phyloP scores from a whole-genome alignment of 2,888 invertebrate species.

The Sturmia bella region DNA sequence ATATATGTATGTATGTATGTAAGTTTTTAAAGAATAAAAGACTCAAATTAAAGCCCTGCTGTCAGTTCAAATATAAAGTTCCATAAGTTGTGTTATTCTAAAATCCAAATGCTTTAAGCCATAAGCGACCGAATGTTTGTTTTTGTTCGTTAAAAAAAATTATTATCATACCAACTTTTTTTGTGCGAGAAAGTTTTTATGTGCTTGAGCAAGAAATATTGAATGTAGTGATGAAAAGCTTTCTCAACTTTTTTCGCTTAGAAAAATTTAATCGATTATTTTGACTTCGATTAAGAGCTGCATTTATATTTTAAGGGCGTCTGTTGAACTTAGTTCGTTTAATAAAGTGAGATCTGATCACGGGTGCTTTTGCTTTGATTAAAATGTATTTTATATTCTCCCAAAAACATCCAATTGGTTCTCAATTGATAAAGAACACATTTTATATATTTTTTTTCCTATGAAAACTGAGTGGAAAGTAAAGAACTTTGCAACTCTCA shows the following conservation, averaged over 20 bases:
- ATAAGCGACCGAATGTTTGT: constrained; percentile 53
- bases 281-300: too few species aligned
- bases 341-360: too few species aligned
- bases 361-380: too few species aligned
- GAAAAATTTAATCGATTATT: too few species aligned
- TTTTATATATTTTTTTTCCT: too few species aligned
- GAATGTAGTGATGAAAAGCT: constrained; percentile 17
- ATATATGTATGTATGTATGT: background rate
- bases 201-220: constrained; percentile 3
- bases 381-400: too few species aligned
- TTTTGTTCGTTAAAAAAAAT: constrained; percentile 37
- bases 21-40: constrained; percentile 36
- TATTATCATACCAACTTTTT: constrained; percentile 51
- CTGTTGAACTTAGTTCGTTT: too few species aligned
- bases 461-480: too few species aligned
- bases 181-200: background rate
- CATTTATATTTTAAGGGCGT: too few species aligned
- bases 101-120: constrained; percentile 78
- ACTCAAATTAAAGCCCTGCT: constrained; percentile 70
- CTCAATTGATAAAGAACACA: too few species aligned
- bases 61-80: constrained; percentile 81
- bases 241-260: background rate
- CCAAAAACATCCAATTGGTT: too few species aligned
- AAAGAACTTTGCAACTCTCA: too few species aligned
- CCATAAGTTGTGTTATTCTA: constrained; percentile 82